These are phyloP conservation scores for Drosophila parabipectinata DNA, from an alignment of 1,140 invertebrate species.

Conservation along the genomic window DNA sequence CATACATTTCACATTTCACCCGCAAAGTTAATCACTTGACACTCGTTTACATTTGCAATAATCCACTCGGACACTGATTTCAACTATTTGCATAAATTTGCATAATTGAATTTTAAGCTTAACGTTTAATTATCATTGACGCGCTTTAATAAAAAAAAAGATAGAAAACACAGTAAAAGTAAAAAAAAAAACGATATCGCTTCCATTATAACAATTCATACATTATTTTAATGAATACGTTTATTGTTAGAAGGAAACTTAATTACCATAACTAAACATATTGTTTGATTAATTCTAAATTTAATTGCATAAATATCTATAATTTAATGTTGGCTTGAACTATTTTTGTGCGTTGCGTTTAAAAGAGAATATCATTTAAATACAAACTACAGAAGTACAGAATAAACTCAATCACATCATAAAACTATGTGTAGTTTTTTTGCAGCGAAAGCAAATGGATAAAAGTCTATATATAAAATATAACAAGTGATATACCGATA, in stretches of 20 bases:
- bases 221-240: slow-evolving; percentile 58
- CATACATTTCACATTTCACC: slow-evolving; percentile 34
- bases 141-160: slow-evolving; percentile 48
- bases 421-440: slow-evolving; percentile 45
- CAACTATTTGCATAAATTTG: slow-evolving; percentile 11
- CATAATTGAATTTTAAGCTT: slow-evolving; percentile 34
- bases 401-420: slow-evolving; percentile 74
- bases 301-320: slow-evolving; percentile 51
- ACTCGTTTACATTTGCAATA: slow-evolving; percentile 76
- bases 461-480: slow-evolving; percentile 25
- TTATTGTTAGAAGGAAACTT: slow-evolving; percentile 48
- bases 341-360: slow-evolving; percentile 77
- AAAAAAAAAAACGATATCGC: slow-evolving; percentile 35
- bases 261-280: slow-evolving; percentile 72
- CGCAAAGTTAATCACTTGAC: slow-evolving; percentile 53
- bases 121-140: slow-evolving; percentile 60
- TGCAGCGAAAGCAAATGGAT: slow-evolving; percentile 10
- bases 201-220: slow-evolving; percentile 72
- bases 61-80: slow-evolving; percentile 56
- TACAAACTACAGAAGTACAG: slow-evolving; percentile 58
- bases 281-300: slow-evolving; percentile 68
- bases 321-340: slow-evolving; percentile 72
- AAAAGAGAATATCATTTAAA: slow-evolving; percentile 76
- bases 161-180: not conserved
- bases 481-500: slow-evolving; percentile 64